phyloP scores from a whole-genome alignment of 2,888 invertebrate species.

The Pterostichus niger region DNA sequence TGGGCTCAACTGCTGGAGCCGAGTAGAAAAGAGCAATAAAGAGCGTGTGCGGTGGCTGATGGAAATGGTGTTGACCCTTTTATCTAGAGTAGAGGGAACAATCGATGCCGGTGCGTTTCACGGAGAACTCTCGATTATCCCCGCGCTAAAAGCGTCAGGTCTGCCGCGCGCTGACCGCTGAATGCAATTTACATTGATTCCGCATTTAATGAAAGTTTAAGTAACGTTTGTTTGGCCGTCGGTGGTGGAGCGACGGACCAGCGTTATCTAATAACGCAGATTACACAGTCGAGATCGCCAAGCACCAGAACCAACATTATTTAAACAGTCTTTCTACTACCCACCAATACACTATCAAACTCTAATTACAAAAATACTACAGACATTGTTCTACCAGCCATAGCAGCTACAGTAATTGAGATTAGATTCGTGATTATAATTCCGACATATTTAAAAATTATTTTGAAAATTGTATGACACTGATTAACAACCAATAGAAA shows the following conservation, averaged over 20 bases:
- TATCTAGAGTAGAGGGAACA: constrained; percentile 68
- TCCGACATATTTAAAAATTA: too few species aligned
- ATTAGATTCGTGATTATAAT: too few species aligned
- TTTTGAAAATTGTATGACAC: too few species aligned
- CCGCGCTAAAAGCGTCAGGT: constrained; percentile 72
- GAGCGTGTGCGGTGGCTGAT: constrained; percentile 68
- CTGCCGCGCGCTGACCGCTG: constrained; percentile 73
- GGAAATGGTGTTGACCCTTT: constrained; percentile 72
- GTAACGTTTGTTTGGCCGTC: constrained; percentile 72
- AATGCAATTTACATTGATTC: constrained; percentile 76
- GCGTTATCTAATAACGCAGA: constrained; percentile 69
- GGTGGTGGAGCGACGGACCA: constrained; percentile 67
- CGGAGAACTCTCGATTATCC: constrained; percentile 73
- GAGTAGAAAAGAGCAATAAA: constrained; percentile 70
- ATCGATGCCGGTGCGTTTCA: constrained; percentile 56
- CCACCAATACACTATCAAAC: background rate
- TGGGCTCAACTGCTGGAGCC: constrained; percentile 61
- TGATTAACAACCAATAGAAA: too few species aligned
- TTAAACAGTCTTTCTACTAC: background rate
- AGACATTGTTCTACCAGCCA: too few species aligned
- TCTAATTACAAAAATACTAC: background rate
- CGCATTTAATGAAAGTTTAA: constrained; percentile 75
- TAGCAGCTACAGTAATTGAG: too few species aligned
- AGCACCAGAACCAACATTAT: background rate
- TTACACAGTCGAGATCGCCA: constrained; percentile 9